Conservation (phyloP, 2,888 invertebrate genomes). For the Fragum fragum region DNA sequence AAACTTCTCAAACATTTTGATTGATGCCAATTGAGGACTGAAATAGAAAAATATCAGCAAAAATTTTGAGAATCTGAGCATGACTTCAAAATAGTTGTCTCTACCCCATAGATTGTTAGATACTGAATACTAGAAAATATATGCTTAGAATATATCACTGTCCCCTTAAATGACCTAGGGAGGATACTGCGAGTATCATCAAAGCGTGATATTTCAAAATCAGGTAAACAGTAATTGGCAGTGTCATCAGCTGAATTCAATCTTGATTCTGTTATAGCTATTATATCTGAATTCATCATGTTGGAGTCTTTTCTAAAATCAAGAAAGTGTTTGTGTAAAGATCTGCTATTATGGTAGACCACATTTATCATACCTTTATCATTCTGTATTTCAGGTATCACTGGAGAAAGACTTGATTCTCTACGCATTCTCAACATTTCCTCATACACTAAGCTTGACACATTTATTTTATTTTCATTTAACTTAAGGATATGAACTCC, state of each 20-base stretch:
- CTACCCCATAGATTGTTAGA: conserved; percentile 25
- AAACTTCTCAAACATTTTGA: too few relatives aligned
- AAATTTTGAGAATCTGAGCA: too few relatives aligned
- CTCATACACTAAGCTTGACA: too few relatives aligned
- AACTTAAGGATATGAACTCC: conserved; percentile 39
- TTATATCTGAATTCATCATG: conserved; percentile 39
- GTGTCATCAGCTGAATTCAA: conserved; percentile 7
- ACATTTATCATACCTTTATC: too few relatives aligned
- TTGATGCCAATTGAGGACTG: too few relatives aligned
- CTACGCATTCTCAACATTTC: conserved; percentile 45
- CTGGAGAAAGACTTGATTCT: conserved; percentile 5
- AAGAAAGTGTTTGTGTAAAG: conserved; percentile 46
- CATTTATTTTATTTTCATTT: conserved; percentile 46
- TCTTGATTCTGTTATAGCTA: conserved; percentile 53
- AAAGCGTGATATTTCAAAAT: background rate
- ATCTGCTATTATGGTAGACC: conserved; percentile 55
- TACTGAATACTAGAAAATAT: conserved; percentile 34
- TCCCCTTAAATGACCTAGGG: too few relatives aligned
- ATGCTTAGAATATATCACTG: too few relatives aligned
- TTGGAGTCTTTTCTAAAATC: conserved; percentile 37
- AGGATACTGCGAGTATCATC: conserved; percentile 13
- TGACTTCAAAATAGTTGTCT: too few relatives aligned
- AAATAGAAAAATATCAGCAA: too few relatives aligned
- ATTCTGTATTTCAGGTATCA: too few relatives aligned
- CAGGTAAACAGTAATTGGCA: conserved; percentile 43